Percentiles rank a stretch among this genome's conserved stretches.
Evolutionary conservation across 2,113 vertebrate genomes (phyloP).

Genomic region (Athene cunicularia): DNA sequence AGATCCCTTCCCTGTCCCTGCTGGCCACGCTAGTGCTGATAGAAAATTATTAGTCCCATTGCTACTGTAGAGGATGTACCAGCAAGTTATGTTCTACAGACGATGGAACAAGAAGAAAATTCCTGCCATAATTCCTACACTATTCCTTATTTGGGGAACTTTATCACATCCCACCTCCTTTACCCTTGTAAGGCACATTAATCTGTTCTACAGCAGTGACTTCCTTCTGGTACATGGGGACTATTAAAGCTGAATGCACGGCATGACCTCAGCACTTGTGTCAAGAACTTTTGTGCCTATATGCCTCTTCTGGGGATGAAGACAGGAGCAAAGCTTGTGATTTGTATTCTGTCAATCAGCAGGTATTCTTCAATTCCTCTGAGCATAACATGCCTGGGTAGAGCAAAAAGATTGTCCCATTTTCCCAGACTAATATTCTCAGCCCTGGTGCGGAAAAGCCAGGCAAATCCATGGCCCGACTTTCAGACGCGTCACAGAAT

Average conservation of each 20-base stretch:
- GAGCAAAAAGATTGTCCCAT: neutral
- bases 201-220: neutral
- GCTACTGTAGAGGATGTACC: neutral
- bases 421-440: neutral
- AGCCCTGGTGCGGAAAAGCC: neutral
- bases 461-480: neutral
- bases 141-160: neutral
- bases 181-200: neutral
- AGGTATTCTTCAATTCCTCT: neutral
- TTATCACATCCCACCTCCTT: neutral
- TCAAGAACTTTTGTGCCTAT: neutral
- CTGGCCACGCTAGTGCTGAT: too few species aligned
- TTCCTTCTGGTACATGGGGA: neutral
- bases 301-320: neutral
- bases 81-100: neutral
- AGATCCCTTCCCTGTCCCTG: too few species aligned
- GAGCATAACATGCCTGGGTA: fast-evolving
- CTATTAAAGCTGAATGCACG: neutral
- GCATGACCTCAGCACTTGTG: neutral
- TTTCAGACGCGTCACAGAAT: neutral
- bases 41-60: neutral
- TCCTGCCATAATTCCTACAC: neutral
- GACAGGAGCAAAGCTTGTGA: neutral
- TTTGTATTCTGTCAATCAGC: neutral
- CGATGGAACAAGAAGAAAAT: neutral